Conservation (phyloP, 2,113 vertebrate species). For the Corynorhinus townsendii region DNA sequence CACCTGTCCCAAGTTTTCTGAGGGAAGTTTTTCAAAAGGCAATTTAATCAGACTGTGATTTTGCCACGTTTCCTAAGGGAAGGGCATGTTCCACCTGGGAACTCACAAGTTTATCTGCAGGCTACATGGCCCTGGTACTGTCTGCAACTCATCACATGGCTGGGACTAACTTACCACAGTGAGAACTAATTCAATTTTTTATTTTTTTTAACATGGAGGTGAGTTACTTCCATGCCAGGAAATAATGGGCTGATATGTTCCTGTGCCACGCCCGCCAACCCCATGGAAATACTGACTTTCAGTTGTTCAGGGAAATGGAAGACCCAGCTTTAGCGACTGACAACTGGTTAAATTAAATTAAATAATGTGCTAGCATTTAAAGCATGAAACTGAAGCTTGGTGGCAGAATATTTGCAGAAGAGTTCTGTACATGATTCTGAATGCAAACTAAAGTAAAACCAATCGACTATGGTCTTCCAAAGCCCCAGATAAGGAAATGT, state of each 20-base stretch:
- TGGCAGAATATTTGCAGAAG: background rate
- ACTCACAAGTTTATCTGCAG: background rate
- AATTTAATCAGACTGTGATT: background rate
- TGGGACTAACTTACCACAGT: background rate
- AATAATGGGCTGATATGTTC: background rate
- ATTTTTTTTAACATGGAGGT: background rate
- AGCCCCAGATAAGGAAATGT: background rate
- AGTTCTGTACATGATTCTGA: background rate
- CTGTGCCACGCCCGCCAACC: accelerated
- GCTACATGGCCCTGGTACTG: no score
- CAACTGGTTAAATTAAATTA: background rate
- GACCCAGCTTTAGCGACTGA: background rate
- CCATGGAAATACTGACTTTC: background rate
- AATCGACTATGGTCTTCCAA: background rate
- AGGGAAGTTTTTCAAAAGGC: background rate
- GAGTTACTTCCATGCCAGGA: background rate
- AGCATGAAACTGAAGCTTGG: background rate
- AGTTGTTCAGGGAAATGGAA: background rate
- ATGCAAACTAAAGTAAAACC: conserved; percentile 13
- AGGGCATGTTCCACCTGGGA: background rate
- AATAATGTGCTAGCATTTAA: background rate
- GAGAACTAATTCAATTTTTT: conserved; percentile 5
- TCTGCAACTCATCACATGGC: background rate
- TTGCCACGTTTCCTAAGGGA: background rate
- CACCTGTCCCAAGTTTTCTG: background rate